Evolutionary conservation across 2,797 vertebrate species (phyloP), one percentile per base, ranked within the genome.

Genomic region (Halcyon smyrnensis): DNA sequence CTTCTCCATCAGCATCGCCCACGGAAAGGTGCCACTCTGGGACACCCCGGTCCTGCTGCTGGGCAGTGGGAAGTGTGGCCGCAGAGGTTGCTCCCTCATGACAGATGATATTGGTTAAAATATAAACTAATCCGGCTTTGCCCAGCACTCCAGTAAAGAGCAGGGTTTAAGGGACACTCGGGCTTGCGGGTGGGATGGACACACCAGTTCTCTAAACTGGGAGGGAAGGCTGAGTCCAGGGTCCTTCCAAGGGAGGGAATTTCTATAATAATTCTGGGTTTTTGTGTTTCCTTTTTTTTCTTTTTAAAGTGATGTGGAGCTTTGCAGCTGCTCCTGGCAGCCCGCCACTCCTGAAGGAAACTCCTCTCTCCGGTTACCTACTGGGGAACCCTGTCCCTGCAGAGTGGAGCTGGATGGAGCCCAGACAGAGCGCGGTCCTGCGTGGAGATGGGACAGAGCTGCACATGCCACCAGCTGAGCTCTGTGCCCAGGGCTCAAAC

Each of bases 361-460:
- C 93, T 96, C 96, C 94, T 93, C 92, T 96, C 92, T 94, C 91
- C 1, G 2, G 87, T 96, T 97, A 94, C 95, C 96, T 96, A 84
- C 88, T 4, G 41, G 96, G 80, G 93, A 96, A 74, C 76, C 51
- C 91, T 86, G 93, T 73, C 85, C 91, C 96, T 76, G 70, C 77
- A 64, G 91, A 82, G 59, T 1, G 0, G 77, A 75, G 88, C 93
- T 86, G 93, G 91, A 96, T 78, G 56, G 10, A 85, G 59, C 90
- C 94, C 94, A 96, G 88, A 74, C 0, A 0, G 68, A 91, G 9
- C 8, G 0, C 12, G 3, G 62, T 36, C 74, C 84, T 0, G 0
- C 19, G 11, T 0, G 8, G 65, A 64, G 81, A 90, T 1, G 12
- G 89, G 87, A 41, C 2, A 11, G 62, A 89, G 69, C 65, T 3